A percentile compares a stretch with the other conserved stretches of the same genome.
Conservation (phyloP, 2,113 vertebrate genomes). For the Rattus rattus region DNA sequence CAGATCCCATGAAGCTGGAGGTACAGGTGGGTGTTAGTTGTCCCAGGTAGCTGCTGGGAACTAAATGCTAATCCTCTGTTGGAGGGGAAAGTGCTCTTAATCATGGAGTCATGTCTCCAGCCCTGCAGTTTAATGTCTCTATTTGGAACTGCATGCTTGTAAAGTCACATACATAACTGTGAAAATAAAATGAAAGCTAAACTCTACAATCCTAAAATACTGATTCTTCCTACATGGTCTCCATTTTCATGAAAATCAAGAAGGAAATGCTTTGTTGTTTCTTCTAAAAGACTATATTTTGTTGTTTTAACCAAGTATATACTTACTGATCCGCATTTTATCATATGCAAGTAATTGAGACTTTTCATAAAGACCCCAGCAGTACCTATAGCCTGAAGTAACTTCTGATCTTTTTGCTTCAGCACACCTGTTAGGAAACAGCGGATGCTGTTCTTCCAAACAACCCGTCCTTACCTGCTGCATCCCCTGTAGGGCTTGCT, state of each 20-base stretch:
- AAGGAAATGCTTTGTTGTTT: conserved; percentile 21
- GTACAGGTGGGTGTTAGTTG: too few species aligned
- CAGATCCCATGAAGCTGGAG: not conserved
- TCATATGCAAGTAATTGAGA: conserved; percentile 46
- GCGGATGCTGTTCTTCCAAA: not conserved
- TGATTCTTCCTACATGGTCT: conserved; percentile 19
- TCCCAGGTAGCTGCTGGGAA: not conserved
- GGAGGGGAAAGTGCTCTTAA: not conserved
- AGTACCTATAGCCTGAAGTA: conserved; percentile 4
- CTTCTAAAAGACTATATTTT: conserved; percentile 44
- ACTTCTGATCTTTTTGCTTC: conserved; percentile 39
- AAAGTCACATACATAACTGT: conserved; percentile 55
- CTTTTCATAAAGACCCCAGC: conserved; percentile 44
- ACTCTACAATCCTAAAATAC: not conserved
- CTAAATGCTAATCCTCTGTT: not conserved
- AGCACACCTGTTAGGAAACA: not conserved
- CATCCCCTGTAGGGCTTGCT: conserved; percentile 97
- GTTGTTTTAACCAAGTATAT: conserved; percentile 19
- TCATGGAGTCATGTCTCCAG: not conserved
- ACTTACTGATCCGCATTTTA: conserved; percentile 36
- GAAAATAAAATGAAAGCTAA: conserved; percentile 62
- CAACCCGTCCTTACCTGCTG: conserved; percentile 91
- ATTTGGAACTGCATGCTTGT: conserved; percentile 45
- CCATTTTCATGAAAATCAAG: conserved; percentile 44
- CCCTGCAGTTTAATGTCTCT: conserved; percentile 31